A percentile compares a stretch with the other conserved stretches of the same genome.
phyloP scores from a whole-genome alignment of 2,113 vertebrate species.

The Oxyura jamaicensis region DNA sequence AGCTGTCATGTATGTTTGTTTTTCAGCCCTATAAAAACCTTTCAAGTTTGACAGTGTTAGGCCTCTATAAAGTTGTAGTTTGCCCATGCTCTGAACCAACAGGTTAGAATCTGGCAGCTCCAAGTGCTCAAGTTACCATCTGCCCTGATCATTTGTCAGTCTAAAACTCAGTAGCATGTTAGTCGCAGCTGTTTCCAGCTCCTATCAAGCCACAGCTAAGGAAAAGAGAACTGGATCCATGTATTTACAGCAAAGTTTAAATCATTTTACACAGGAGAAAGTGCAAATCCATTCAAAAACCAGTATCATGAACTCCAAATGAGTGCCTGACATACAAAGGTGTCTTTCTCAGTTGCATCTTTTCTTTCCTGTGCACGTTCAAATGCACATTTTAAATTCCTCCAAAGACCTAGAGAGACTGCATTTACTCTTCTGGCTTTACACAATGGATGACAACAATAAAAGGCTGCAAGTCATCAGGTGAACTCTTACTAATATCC shows the following conservation, averaged over 20 bases:
- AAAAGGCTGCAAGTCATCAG: not conserved
- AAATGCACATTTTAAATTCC: not conserved
- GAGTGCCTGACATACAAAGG: not conserved
- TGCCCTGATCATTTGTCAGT: not conserved
- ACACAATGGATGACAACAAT: not conserved
- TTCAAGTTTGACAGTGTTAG: slow-evolving; percentile 45
- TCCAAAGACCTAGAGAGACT: not conserved
- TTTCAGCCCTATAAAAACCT: slow-evolving; percentile 39
- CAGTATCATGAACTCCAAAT: not conserved
- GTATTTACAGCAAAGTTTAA: not conserved
- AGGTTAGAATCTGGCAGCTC: slow-evolving; percentile 42
- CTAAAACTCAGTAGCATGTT: not conserved
- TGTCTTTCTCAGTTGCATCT: not conserved
- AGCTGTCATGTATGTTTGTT: slow-evolving; percentile 47
- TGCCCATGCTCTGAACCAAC: slow-evolving; percentile 37
- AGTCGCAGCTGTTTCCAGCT: not conserved
- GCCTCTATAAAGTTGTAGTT: slow-evolving; percentile 35
- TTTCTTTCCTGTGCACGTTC: not conserved
- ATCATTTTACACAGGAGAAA: not conserved
- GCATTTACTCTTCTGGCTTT: not conserved
- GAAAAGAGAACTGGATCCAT: not conserved
- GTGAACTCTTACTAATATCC: not conserved
- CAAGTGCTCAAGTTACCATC: not conserved
- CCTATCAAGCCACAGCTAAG: not conserved
- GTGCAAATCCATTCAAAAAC: not conserved